Percentiles rank a stretch among this genome's conserved stretches.
Evolutionary conservation across 2,113 vertebrate species (phyloP).

Genomic region (Microcebus murinus): DNA sequence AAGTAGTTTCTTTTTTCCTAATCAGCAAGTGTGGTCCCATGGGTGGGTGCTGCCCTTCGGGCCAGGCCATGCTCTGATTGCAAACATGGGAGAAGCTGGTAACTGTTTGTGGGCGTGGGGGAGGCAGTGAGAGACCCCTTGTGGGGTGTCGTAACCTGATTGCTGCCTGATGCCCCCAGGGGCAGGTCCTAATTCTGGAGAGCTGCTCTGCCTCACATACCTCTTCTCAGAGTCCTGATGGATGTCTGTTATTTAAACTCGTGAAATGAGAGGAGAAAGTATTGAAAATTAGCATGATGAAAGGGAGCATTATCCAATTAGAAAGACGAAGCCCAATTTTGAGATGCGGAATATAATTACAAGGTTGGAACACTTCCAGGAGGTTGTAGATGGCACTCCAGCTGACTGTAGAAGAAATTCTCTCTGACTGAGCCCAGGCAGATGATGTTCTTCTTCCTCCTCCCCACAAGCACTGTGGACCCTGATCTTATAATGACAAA

Average conservation of each 20-base stretch:
- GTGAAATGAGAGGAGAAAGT: conserved; percentile 49
- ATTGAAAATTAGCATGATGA: conserved; percentile 59
- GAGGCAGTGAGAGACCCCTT: background rate
- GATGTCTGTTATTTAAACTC: conserved; percentile 58
- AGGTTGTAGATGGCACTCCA: conserved; percentile 3
- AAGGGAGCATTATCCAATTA: conserved; percentile 71
- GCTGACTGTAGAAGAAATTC: background rate
- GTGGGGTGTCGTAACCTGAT: background rate
- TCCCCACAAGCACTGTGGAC: background rate
- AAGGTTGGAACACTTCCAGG: conserved; percentile 50
- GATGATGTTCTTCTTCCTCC: background rate
- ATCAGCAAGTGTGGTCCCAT: background rate
- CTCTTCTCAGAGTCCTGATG: background rate
- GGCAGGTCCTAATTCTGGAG: conserved; percentile 12
- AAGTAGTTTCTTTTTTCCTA: background rate
- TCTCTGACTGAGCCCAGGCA: background rate
- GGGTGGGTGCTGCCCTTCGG: background rate
- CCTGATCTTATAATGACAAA: background rate
- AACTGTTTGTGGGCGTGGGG: background rate
- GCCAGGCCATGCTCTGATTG: background rate
- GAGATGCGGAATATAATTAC: conserved; percentile 60
- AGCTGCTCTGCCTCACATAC: background rate
- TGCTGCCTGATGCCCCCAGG: background rate
- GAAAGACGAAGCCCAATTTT: conserved; percentile 47
- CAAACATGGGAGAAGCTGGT: background rate